phyloP scores from a whole-genome alignment of 2,797 vertebrate species.

The Melopsittacus undulatus region DNA sequence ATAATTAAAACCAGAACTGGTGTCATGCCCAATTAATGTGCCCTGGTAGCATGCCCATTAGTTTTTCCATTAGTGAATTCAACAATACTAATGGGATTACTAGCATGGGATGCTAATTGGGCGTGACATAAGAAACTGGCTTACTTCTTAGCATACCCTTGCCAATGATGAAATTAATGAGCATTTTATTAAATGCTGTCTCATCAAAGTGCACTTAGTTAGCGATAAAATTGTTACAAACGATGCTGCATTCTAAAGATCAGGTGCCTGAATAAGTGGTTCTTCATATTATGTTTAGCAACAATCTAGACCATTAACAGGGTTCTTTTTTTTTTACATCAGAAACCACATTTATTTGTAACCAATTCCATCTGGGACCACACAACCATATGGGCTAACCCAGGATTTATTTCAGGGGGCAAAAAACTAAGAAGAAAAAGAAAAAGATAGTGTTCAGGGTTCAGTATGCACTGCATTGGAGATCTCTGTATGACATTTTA shows the following conservation, averaged over 20 bases:
- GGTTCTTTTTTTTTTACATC: slow-evolving; percentile 35
- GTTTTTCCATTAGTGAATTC: slow-evolving; percentile 99
- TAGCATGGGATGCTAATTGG: slow-evolving; percentile 99
- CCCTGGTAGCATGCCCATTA: slow-evolving; percentile 99
- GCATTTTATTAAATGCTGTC: slow-evolving; percentile 93
- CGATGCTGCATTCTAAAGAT: slow-evolving; percentile 82
- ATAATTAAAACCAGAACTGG: slow-evolving; percentile 99
- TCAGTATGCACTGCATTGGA: background rate
- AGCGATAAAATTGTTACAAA: slow-evolving; percentile 88
- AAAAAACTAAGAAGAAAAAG: background rate
- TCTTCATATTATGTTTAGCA: slow-evolving; percentile 73
- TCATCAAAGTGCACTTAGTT: slow-evolving; percentile 89
- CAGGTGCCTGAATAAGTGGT: slow-evolving; percentile 76
- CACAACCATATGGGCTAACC: background rate
- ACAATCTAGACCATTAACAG: slow-evolving; percentile 59
- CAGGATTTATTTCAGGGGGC: background rate
- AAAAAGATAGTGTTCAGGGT: background rate
- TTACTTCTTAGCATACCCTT: slow-evolving; percentile 90
- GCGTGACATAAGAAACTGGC: slow-evolving; percentile 99
- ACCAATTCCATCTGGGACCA: slow-evolving; percentile 22
- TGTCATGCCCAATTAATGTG: slow-evolving; percentile 99
- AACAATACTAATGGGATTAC: slow-evolving; percentile 99
- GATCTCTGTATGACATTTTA: background rate
- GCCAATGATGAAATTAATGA: slow-evolving; percentile 94
- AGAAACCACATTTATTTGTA: slow-evolving; percentile 40